A percentile compares a stretch with the other conserved stretches of the same genome.
Evolutionary conservation across 1,140 invertebrate species (phyloP).

Genomic region (Ceratina australensis): DNA sequence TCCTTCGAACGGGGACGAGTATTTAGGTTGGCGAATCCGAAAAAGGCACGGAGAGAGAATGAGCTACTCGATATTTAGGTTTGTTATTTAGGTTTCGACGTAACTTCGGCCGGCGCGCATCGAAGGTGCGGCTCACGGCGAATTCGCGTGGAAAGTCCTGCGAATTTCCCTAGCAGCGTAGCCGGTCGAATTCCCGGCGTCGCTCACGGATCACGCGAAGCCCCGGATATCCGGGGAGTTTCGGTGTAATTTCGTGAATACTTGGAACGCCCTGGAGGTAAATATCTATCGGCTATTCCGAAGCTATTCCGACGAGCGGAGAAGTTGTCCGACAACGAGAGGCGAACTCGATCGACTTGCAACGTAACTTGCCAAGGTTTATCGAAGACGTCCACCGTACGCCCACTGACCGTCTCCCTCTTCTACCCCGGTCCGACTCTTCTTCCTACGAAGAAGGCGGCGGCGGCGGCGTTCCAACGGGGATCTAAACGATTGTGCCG

Average conservation of each 20-base stretch:
- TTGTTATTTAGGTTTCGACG: neutral
- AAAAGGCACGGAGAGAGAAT: neutral
- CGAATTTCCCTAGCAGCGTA: slow-evolving; percentile 9
- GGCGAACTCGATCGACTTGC: slow-evolving; percentile 7
- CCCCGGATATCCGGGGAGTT: slow-evolving; percentile 11
- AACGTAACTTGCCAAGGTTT: slow-evolving; percentile 40
- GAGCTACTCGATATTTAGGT: neutral
- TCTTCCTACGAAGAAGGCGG: no score
- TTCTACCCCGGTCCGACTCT: neutral
- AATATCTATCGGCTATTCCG: slow-evolving; percentile 44
- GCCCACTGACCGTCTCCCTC: neutral
- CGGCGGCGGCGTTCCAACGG: neutral
- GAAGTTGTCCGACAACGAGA: slow-evolving; percentile 35
- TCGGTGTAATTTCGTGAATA: slow-evolving; percentile 44
- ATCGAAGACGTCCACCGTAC: slow-evolving; percentile 17
- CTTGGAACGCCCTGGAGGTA: slow-evolving; percentile 33
- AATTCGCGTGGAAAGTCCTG: slow-evolving; percentile 8
- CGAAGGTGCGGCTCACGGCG: neutral
- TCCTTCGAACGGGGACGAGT: neutral
- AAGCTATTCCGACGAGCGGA: slow-evolving; percentile 26
- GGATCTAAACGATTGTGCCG: slow-evolving; percentile 1
- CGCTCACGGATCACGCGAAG: slow-evolving; percentile 33
- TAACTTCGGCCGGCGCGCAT: neutral
- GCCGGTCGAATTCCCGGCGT: slow-evolving; percentile 25
- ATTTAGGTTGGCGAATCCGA: neutral